Evolutionary conservation across 2,888 invertebrate species (phyloP).

Genomic region (Stenoptilia bipunctidactyla): DNA sequence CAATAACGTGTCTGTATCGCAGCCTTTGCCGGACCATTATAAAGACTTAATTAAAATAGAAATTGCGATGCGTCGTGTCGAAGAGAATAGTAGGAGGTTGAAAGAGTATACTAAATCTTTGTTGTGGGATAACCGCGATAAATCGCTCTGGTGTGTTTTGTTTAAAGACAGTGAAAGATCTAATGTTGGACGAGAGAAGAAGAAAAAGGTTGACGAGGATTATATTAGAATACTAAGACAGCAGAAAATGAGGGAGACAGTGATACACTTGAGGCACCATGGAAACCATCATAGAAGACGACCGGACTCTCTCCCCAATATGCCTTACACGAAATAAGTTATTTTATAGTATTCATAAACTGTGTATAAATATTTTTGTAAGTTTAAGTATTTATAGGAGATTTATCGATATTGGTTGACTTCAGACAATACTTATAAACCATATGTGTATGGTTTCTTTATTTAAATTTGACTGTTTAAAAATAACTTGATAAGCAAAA

Average conservation of each 20-base stretch:
- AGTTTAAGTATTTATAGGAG: slow-evolving; percentile 30
- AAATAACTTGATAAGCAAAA: too few species aligned
- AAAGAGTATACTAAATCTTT: slow-evolving; percentile 64
- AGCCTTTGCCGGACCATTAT: slow-evolving; percentile 53
- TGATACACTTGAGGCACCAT: slow-evolving; percentile 59
- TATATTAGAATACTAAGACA: slow-evolving; percentile 49
- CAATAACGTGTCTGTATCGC: slow-evolving; percentile 37
- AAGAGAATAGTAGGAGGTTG: slow-evolving; percentile 60
- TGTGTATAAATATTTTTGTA: slow-evolving; percentile 48
- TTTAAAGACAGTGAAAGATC: slow-evolving; percentile 57
- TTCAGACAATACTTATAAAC: slow-evolving; percentile 45
- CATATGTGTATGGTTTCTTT: slow-evolving; percentile 24
- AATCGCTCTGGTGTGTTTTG: slow-evolving; percentile 65
- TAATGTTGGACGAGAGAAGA: slow-evolving; percentile 33
- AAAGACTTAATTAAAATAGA: slow-evolving; percentile 67
- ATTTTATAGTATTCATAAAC: slow-evolving; percentile 17
- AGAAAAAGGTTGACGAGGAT: slow-evolving; percentile 46
- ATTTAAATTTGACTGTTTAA: background rate
- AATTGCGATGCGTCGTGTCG: slow-evolving; percentile 65
- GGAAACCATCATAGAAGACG: slow-evolving; percentile 52
- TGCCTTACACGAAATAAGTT: slow-evolving; percentile 52
- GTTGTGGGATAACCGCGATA: slow-evolving; percentile 65
- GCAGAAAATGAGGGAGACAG: slow-evolving; percentile 53
- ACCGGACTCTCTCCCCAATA: slow-evolving; percentile 39
- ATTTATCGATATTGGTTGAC: slow-evolving; percentile 37